Evolutionary conservation across 2,888 invertebrate genomes (phyloP).

Genomic region (Stenichneumon culpator): DNA sequence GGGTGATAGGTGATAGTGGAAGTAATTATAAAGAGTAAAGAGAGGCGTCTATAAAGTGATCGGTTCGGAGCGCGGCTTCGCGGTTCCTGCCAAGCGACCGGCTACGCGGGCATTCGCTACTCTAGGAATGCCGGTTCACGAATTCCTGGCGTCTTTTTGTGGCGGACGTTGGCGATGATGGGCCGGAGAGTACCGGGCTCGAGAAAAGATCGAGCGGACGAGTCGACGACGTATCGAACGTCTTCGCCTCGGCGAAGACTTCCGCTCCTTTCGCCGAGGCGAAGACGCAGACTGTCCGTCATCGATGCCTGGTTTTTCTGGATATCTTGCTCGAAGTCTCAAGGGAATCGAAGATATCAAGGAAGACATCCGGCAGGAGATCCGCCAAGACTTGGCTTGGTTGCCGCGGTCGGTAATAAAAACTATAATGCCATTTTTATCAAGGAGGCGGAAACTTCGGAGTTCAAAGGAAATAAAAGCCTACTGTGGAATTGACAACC

Average conservation of each 20-base stretch:
- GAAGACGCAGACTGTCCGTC: too few relatives aligned
- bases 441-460: too few relatives aligned
- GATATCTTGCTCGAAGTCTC: too few relatives aligned
- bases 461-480: too few relatives aligned
- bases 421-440: too few relatives aligned
- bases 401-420: too few relatives aligned
- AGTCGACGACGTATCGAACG: neutral
- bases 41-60: slow-evolving; percentile 21
- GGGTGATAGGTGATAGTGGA: neutral
- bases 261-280: too few relatives aligned
- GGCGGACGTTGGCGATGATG: slow-evolving; percentile 20
- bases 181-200: neutral
- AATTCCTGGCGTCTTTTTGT: slow-evolving; percentile 41
- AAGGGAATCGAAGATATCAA: too few relatives aligned
- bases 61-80: slow-evolving; percentile 34
- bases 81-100: slow-evolving; percentile 44
- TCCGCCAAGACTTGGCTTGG: too few relatives aligned
- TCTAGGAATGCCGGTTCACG: slow-evolving; percentile 51
- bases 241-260: neutral
- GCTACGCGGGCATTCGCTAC: slow-evolving; percentile 29
- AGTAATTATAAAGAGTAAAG: neutral
- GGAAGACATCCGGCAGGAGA: too few relatives aligned
- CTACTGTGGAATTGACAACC: too few relatives aligned
- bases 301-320: too few relatives aligned
- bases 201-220: neutral